A percentile compares a stretch with the other conserved stretches of the same genome.
These are phyloP conservation scores for Rattus rattus DNA, from an alignment of 2,113 vertebrate species.

Conservation along the genomic window DNA sequence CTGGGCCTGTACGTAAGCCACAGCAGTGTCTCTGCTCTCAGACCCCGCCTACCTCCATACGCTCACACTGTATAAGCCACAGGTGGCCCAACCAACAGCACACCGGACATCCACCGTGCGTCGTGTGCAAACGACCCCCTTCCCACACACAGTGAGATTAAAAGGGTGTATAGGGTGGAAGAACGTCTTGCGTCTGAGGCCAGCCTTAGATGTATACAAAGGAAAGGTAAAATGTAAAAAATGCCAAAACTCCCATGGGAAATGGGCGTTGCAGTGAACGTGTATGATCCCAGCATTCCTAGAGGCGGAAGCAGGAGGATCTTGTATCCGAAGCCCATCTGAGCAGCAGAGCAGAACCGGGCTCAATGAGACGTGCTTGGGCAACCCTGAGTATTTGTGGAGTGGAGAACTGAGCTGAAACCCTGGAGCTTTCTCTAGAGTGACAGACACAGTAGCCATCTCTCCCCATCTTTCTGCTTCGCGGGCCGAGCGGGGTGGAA, in stretches of 20 bases:
- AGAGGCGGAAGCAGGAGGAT: not conserved
- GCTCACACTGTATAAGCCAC: not conserved
- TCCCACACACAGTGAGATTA: not conserved
- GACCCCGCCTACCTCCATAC: not conserved
- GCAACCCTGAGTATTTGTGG: not conserved
- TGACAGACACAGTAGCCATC: not conserved
- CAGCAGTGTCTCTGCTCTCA: fast-evolving
- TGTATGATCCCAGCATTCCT: not conserved
- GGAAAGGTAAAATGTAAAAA: not conserved
- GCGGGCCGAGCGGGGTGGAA: not conserved
- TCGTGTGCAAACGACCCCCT: not conserved
- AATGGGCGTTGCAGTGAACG: not conserved
- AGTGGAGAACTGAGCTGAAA: not conserved
- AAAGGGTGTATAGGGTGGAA: not conserved
- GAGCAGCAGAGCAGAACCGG: not conserved
- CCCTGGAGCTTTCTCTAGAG: not conserved
- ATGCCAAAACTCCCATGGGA: not conserved
- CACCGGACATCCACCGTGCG: not conserved
- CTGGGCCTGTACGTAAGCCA: not conserved
- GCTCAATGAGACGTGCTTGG: not conserved
- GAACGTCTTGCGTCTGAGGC: not conserved
- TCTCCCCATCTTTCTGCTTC: not conserved
- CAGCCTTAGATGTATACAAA: not conserved
- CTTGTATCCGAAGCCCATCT: not conserved
- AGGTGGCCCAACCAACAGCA: not conserved